Percentiles rank a stretch among this genome's conserved stretches.
These are phyloP conservation scores for Bombycilla garrulus DNA, from an alignment of 2,113 vertebrate species.

Conservation along the genomic window DNA sequence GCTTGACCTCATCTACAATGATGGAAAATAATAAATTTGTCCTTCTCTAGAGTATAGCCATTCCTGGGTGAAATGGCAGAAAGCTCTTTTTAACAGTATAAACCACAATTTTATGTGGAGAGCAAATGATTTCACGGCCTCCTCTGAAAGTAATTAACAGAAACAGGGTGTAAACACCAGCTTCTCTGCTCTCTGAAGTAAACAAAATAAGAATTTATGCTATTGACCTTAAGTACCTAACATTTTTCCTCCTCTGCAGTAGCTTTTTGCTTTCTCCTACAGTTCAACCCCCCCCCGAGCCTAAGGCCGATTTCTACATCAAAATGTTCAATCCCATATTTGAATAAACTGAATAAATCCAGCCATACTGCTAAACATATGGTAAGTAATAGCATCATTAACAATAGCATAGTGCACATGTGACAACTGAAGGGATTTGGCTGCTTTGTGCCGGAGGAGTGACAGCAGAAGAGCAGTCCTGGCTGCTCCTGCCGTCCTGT, in stretches of 20 bases:
- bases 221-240: slow-evolving; percentile 49
- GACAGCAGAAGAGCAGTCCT: slow-evolving; percentile 8
- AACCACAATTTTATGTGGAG: not conserved
- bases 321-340: not conserved
- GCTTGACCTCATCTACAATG: not conserved
- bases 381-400: slow-evolving; percentile 67
- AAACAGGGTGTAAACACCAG: not conserved
- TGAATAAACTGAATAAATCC: slow-evolving; percentile 50
- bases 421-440: slow-evolving; percentile 59
- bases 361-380: slow-evolving; percentile 58
- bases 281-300: not conserved
- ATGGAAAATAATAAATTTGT: not conserved
- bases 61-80: not conserved
- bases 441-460: slow-evolving; percentile 10
- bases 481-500: not conserved
- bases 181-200: slow-evolving; percentile 13
- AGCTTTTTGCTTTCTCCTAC: slow-evolving; percentile 14
- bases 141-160: slow-evolving; percentile 37
- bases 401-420: slow-evolving; percentile 46
- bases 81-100: not conserved
- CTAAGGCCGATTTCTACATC: not conserved
- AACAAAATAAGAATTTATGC: slow-evolving; percentile 50
- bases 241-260: slow-evolving; percentile 27
- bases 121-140: not conserved
- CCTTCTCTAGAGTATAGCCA: not conserved